Percentiles rank a stretch among this genome's conserved stretches.
phyloP scores from a whole-genome alignment of 2,113 vertebrate genomes.

The Zapus hudsonius region DNA sequence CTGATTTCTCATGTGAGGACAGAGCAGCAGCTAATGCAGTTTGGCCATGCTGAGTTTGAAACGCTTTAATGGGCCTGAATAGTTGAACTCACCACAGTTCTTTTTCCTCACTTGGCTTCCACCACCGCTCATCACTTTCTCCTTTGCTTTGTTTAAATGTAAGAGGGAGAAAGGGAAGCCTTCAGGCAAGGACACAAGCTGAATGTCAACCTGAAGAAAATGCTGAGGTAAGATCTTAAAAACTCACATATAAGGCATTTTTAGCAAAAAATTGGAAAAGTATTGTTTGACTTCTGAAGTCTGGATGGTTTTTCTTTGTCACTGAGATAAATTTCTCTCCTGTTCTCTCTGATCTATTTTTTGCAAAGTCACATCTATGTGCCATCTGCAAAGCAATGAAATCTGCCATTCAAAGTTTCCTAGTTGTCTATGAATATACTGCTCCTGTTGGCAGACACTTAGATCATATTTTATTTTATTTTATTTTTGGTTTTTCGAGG shows the following conservation, averaged over 20 bases:
- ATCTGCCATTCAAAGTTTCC: conserved; percentile 54
- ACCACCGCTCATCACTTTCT: background rate
- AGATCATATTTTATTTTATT: conserved; percentile 30
- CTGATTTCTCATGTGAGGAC: background rate
- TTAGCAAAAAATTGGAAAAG: conserved; percentile 3
- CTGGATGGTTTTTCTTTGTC: conserved; percentile 5
- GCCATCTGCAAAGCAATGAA: conserved; percentile 51
- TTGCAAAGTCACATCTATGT: conserved; percentile 8
- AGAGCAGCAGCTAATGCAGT: background rate
- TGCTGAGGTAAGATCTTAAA: conserved; percentile 9
- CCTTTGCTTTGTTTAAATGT: background rate
- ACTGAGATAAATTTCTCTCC: conserved; percentile 49
- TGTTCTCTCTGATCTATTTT: conserved; percentile 54
- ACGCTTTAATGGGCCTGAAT: background rate
- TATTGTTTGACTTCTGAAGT: background rate
- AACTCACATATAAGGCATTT: background rate
- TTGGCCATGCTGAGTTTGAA: background rate
- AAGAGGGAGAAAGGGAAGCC: background rate
- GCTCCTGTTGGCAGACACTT: background rate
- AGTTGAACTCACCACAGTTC: background rate
- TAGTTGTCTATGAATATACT: conserved; percentile 38
- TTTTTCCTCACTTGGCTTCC: background rate
- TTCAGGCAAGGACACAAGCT: background rate
- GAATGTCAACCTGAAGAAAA: background rate
- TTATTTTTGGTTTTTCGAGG: background rate